Evolutionary conservation across 2,888 invertebrate species (phyloP).

Genomic region (Cheilosia pagana): DNA sequence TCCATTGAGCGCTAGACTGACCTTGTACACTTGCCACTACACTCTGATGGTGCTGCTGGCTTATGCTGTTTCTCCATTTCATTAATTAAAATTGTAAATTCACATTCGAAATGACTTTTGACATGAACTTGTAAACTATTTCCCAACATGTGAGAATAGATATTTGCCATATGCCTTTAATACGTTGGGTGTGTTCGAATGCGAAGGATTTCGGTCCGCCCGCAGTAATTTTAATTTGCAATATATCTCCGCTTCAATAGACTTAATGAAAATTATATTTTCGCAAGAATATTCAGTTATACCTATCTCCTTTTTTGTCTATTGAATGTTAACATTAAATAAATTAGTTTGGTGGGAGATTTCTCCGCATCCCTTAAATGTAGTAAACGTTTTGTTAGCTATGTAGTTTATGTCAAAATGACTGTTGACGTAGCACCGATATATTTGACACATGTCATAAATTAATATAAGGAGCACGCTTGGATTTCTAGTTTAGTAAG

Average conservation of each 20-base stretch:
- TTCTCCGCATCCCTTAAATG: no score
- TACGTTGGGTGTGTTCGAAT: background rate
- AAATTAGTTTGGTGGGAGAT: no score
- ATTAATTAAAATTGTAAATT: slow-evolving; percentile 50
- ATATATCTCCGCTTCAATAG: slow-evolving; percentile 38
- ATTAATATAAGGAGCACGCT: no score
- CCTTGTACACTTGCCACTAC: slow-evolving; percentile 28
- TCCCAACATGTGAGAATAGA: slow-evolving; percentile 22
- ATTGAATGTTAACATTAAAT: no score
- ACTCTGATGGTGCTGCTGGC: background rate
- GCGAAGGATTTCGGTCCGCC: slow-evolving; percentile 6
- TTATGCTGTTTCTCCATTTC: background rate
- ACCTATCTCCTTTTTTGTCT: background rate
- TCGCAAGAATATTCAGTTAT: background rate
- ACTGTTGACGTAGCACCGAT: no score
- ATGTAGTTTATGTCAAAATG: no score
- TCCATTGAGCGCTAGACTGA: slow-evolving; percentile 4
- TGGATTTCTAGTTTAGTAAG: no score
- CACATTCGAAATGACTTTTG: slow-evolving; percentile 18
- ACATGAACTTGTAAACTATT: slow-evolving; percentile 28
- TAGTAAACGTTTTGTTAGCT: no score
- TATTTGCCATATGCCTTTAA: slow-evolving; percentile 31
- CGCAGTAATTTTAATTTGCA: slow-evolving; percentile 8
- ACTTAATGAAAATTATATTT: slow-evolving; percentile 25
- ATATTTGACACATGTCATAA: no score